Percentiles rank a stretch among this genome's conserved stretches.
Evolutionary conservation across 2,888 invertebrate genomes (phyloP).

Genomic region (Sialis fuliginosa): DNA sequence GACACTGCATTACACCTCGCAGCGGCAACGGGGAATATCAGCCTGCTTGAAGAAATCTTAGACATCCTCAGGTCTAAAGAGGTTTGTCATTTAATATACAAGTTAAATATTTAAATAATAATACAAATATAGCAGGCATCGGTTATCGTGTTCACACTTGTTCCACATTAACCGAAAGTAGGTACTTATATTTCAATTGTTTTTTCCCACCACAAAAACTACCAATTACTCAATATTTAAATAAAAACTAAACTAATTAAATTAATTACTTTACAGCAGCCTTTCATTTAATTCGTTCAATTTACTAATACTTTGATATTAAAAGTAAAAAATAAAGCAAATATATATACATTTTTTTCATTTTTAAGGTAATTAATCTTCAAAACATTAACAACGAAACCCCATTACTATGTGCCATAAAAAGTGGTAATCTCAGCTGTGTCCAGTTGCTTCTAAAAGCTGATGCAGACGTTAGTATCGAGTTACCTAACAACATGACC

Average conservation of each 20-base stretch:
- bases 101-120: too few relatives aligned
- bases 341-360: not conserved
- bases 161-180: too few relatives aligned
- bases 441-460: constrained; percentile 27
- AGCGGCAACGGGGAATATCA: constrained; percentile 29
- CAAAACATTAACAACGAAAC: constrained; percentile 31
- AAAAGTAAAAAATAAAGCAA: not conserved
- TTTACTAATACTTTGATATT: too few relatives aligned
- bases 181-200: too few relatives aligned
- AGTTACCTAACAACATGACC: constrained; percentile 29
- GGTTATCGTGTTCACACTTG: too few relatives aligned
- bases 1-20: constrained; percentile 36
- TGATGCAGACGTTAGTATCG: constrained; percentile 28
- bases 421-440: constrained; percentile 25
- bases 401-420: constrained; percentile 29
- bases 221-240: too few relatives aligned
- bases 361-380: constrained; percentile 26
- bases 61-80: constrained; percentile 25
- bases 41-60: constrained; percentile 31
- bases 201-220: too few relatives aligned
- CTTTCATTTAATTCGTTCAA: too few relatives aligned
- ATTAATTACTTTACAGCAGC: too few relatives aligned
- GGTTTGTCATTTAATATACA: constrained; percentile 7
- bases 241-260: too few relatives aligned
- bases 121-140: too few relatives aligned